Base-by-base conservation (phyloP, 2,113 vertebrate genomes). In the Isurus oxyrinchus region DNA sequence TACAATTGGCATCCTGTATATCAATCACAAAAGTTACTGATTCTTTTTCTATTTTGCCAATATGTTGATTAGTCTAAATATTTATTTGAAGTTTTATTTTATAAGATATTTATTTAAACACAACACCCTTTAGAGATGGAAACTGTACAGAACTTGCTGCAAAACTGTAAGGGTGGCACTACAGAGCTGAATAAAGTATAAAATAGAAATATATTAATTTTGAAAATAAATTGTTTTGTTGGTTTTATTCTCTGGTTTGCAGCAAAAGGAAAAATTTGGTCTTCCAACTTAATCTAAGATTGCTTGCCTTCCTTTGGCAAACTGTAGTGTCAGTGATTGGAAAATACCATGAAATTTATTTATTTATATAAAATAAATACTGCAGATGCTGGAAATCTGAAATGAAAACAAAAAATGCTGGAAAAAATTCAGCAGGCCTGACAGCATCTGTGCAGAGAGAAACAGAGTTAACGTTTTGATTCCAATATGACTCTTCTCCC, bases 61-160 rank as follows among this genome's bases (percentile, higher is more conserved):
- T 72, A 95, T 95, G 94, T 95, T 94, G 90, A 94, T 95, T 95
- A 95, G 94, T 76, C 94, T 95, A 69, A 95, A 95, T 95, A 95
- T 95, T 95, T 95, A 95, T 95, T 95, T 95, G 94, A 72, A 95
- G 94, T 95, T 95, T 95, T 95, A 95, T 95, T 95, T 95, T 95
- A 95, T 95, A 95, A 95, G 49, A 76, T 95, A 95, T 95, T 95
- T 95, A 95, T 95, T 95, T 69, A 95, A 95, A 95, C 94, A 95
- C 93, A 95, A 95, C 66, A 95, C 94, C 66, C 94, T 95, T 76
- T 72, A 95, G 94, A 95, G 67, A 72, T 53, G 61, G 44, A 95
- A 95, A 72, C 59, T 67, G 94, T 95, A 95, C 94, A 72, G 66
- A 72, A 72, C 94, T 76, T 95, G 67, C 94, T 95, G 94, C 94